Percentiles rank a stretch among this genome's conserved stretches.
phyloP scores from a whole-genome alignment of 2,888 invertebrate species.

The Hoplodrina ambigua region DNA sequence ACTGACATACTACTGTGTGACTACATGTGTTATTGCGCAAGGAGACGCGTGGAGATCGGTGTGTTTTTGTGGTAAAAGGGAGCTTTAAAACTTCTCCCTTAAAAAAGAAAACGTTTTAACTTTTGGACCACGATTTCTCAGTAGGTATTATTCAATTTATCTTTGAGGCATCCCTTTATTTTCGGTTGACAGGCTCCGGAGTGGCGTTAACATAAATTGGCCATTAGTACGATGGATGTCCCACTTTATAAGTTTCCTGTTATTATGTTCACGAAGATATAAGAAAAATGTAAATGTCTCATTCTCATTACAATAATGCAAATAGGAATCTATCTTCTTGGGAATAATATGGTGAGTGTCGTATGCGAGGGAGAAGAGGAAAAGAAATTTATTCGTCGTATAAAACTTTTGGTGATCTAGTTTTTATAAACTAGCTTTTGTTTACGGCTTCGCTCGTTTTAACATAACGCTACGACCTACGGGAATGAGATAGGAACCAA shows the following conservation, averaged over 20 bases:
- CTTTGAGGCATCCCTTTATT: conserved; percentile 54
- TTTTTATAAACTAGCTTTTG: neutral
- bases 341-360: conserved; percentile 15
- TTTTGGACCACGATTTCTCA: conserved; percentile 38
- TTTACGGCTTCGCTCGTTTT: too few relatives aligned
- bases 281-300: conserved; percentile 52
- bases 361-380: conserved; percentile 3
- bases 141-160: conserved; percentile 61
- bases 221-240: conserved; percentile 61
- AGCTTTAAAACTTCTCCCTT: neutral
- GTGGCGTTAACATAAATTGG: conserved; percentile 66
- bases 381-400: conserved; percentile 11
- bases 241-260: conserved; percentile 60
- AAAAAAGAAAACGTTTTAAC: conserved; percentile 30
- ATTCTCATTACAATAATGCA: conserved; percentile 50
- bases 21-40: neutral
- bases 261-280: conserved; percentile 46
- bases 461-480: too few relatives aligned
- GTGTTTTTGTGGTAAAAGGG: neutral
- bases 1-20: too few relatives aligned
- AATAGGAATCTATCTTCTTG: conserved; percentile 41
- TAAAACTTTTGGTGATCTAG: neutral
- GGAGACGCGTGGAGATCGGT: neutral
- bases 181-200: conserved; percentile 47
- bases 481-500: too few relatives aligned